Percentiles rank a stretch among this genome's conserved stretches.
phyloP scores from a whole-genome alignment of 2,797 vertebrate species.

The Rhynchonycteris naso region DNA sequence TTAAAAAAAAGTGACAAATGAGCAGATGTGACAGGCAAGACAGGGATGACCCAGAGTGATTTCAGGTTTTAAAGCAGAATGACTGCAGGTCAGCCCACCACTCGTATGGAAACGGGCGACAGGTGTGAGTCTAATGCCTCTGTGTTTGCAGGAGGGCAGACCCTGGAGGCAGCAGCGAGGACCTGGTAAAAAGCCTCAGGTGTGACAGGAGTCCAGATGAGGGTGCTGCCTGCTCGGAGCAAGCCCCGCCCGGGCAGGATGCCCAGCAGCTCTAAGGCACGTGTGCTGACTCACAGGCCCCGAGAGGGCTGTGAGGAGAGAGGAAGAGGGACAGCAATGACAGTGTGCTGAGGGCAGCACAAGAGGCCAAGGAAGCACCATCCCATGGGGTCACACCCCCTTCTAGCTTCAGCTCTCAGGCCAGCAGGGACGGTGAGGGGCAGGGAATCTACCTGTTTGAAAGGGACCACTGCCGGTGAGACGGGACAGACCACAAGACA shows the following conservation, averaged over 20 bases:
- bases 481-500: neutral
- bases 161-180: neutral
- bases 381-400: accelerated
- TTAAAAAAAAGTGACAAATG: neutral
- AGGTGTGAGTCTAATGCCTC: accelerated
- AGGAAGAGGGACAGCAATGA: neutral
- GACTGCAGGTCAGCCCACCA: accelerated
- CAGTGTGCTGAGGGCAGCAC: neutral
- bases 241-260: neutral
- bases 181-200: neutral
- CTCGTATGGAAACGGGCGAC: neutral
- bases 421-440: accelerated
- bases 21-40: neutral
- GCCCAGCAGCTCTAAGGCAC: neutral
- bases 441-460: neutral
- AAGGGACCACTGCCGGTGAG: neutral
- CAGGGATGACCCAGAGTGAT: too few relatives aligned
- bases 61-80: neutral
- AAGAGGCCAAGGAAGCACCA: neutral
- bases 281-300: neutral
- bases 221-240: neutral
- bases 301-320: neutral
- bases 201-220: neutral
- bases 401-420: neutral
- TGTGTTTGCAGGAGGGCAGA: neutral